phyloP scores from a whole-genome alignment of 2,888 invertebrate species.

The Lymantria dispar region DNA sequence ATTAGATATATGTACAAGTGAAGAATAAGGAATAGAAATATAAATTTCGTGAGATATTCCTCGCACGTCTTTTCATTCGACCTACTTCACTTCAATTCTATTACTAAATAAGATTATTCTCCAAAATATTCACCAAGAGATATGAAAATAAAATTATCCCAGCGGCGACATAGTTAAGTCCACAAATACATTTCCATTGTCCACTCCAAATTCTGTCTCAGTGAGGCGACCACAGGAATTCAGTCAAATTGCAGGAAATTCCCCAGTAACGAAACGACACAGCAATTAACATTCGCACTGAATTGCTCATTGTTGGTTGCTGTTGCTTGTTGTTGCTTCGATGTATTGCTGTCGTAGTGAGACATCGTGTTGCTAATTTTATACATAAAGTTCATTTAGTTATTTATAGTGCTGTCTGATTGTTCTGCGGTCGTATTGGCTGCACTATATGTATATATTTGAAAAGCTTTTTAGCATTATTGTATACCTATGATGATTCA shows the following conservation, averaged over 20 bases:
- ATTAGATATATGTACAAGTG: too few relatives aligned
- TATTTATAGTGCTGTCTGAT: constrained; percentile 12
- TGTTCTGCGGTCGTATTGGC: background rate
- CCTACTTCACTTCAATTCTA: too few relatives aligned
- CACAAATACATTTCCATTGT: constrained; percentile 17
- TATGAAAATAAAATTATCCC: background rate
- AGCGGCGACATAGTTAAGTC: background rate
- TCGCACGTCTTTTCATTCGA: too few relatives aligned
- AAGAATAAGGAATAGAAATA: too few relatives aligned
- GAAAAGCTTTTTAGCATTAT: background rate
- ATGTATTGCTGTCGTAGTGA: constrained; percentile 1
- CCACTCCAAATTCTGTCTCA: constrained; percentile 12
- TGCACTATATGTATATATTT: constrained; percentile 3
- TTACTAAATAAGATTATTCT: background rate
- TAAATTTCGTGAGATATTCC: too few relatives aligned
- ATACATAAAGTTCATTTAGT: constrained; percentile 7
- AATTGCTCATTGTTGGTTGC: constrained; percentile 11
- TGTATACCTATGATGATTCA: too few relatives aligned
- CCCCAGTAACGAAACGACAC: constrained; percentile 22
- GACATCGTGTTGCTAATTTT: constrained; percentile 11
- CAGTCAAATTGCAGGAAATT: constrained; percentile 35
- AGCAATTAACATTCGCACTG: constrained; percentile 30
- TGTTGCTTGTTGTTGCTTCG: constrained; percentile 7
- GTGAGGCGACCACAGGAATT: constrained; percentile 24
- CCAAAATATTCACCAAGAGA: background rate